Percentiles rank a stretch among this genome's conserved stretches.
phyloP scores from a whole-genome alignment of 2,888 invertebrate genomes.

The Apamea monoglypha region DNA sequence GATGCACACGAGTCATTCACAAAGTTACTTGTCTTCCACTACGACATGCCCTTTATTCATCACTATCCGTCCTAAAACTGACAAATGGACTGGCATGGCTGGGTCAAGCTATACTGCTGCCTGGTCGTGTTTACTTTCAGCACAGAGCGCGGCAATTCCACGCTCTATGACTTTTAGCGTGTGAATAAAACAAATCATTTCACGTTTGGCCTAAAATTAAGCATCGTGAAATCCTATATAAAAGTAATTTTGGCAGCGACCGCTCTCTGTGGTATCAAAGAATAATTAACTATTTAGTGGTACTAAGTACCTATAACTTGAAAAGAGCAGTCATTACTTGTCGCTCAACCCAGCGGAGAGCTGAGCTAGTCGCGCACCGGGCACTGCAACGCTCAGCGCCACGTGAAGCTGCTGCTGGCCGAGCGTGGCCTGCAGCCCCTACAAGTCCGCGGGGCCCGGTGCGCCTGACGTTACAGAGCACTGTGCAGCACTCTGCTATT shows the following conservation, averaged over 20 bases:
- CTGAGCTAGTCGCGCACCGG: not conserved
- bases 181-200: not conserved
- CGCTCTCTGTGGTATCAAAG: not conserved
- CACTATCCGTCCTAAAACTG: not conserved
- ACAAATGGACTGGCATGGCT: not conserved
- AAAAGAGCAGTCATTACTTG: not conserved
- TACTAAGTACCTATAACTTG: not conserved
- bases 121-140: not conserved
- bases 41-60: not conserved
- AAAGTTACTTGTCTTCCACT: not conserved
- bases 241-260: not conserved
- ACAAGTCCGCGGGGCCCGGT: not conserved
- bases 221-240: not conserved
- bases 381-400: too few relatives aligned
- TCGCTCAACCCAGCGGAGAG: not conserved
- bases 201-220: not conserved
- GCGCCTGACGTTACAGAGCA: not conserved
- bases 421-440: too few relatives aligned
- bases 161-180: not conserved
- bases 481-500: too few relatives aligned
- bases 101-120: not conserved
- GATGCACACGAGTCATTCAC: not conserved
- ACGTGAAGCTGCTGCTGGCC: not conserved
- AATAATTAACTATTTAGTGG: not conserved
- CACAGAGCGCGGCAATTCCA: not conserved